These are phyloP conservation scores for Mirounga angustirostris DNA, from an alignment of 2,113 vertebrate species.

Conservation along the genomic window DNA sequence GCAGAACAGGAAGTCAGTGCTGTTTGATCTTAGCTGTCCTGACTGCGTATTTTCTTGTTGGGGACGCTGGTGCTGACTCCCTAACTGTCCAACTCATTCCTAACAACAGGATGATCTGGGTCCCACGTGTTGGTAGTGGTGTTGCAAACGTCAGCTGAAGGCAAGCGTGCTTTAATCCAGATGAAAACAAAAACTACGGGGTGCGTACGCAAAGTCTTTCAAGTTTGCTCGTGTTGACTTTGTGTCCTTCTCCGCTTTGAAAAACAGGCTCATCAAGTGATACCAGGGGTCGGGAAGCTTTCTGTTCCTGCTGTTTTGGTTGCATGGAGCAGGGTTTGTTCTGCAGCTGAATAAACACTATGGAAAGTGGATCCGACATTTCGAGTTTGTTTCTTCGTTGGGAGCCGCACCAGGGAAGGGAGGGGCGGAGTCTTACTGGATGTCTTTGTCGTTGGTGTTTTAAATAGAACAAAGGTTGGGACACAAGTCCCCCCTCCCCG, in stretches of 20 bases:
- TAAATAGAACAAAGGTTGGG: background rate
- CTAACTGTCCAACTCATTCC: background rate
- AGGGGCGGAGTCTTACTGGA: background rate
- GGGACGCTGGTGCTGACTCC: background rate
- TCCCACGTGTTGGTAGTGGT: fast-evolving
- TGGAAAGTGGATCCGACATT: background rate
- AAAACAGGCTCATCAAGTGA: background rate
- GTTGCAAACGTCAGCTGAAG: background rate
- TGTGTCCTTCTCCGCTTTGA: background rate
- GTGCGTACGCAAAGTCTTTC: fast-evolving
- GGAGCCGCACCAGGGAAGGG: fast-evolving
- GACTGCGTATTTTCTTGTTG: background rate
- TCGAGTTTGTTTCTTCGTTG: background rate
- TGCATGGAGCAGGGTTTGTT: background rate
- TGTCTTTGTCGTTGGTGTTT: background rate
- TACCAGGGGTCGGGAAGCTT: background rate
- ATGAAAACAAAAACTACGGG: fast-evolving
- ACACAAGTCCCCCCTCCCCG: background rate
- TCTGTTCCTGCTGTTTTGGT: background rate
- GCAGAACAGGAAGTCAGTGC: background rate
- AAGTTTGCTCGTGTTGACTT: background rate
- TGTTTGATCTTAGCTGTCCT: background rate
- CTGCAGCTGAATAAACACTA: constrained; percentile 36
- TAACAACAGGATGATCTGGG: background rate
- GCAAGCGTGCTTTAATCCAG: background rate